Base-by-base conservation (phyloP, 2,113 vertebrate genomes). In the Rhinoptilus africanus region DNA sequence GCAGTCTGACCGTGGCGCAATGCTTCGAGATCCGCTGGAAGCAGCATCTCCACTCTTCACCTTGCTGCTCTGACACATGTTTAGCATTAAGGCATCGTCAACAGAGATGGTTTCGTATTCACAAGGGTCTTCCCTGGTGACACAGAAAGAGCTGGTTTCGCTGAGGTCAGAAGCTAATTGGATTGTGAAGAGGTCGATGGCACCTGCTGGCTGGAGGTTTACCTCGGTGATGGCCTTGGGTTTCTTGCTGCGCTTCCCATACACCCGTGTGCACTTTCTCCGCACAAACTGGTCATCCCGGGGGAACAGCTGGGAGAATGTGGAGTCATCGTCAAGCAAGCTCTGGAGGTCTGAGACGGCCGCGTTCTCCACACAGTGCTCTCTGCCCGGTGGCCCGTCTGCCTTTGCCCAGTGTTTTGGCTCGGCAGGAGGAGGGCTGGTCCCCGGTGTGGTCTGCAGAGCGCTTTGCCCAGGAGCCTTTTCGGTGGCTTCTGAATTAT, bases 261-360 rank as follows among this genome's bases (percentile, higher is more conserved):
- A 99, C 45, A 99, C 99, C 14, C 98, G 98, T 0, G 97, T 98
- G 95, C 98, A 99, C 96, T 99, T 99, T 88, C 99, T 99, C 45
- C 98, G 98, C 73, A 98, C 98, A n/a, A 98, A 93, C 84, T 98
- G 99, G 34, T 99, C 98, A 3, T 98, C 98, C 79, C 98, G 91
- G 43, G 99, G 99, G 84, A 99, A 99, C 51, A 99, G 98, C 93
- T 98, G 98, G 15, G 99, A 99, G 92, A 99, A 99, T 0, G 98
- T 98, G 64, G 97, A 96, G n/a, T 99, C 99, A 1, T 99, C 99
- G 1, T 99, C 99, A 8, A 99, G 97, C 21, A 98, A 81, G 85
- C 97, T 96, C 69, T 98, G 98, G 37, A 99, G 97, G 73, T 99
- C 98, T 0, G 98, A 57, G 80, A 43, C 34, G 8, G 80, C 90